Evolutionary conservation across 2,113 vertebrate species (phyloP).

Genomic region (Anarrhichthys ocellatus): DNA sequence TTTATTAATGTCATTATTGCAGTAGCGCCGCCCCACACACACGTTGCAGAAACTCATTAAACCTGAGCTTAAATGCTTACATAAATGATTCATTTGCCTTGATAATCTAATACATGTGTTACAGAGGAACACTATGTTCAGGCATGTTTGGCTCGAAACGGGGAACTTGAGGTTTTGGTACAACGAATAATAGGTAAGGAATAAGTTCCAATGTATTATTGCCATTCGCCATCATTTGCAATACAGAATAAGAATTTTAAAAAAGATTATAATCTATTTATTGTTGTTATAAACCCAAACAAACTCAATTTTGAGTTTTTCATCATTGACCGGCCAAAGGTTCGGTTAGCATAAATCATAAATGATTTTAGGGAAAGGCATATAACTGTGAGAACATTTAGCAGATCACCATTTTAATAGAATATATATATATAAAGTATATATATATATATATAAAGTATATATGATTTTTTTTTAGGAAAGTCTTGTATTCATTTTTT

Average conservation of each 20-base stretch:
- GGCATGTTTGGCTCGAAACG: conserved; percentile 34
- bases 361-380: conserved; percentile 66
- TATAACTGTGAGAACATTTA: conserved; percentile 78
- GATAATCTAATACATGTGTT: conserved; percentile 39
- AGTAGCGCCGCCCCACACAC: conserved; percentile 23
- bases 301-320: conserved; percentile 29
- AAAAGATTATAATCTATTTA: conserved; percentile 36
- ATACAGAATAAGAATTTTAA: conserved; percentile 57
- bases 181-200: conserved; percentile 4
- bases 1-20: conserved; percentile 9
- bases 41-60: conserved; percentile 26
- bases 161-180: conserved; percentile 26
- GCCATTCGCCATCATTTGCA: conserved; percentile 64
- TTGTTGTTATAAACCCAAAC: conserved; percentile 47
- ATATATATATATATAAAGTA: conserved; percentile 40
- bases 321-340: conserved; percentile 54
- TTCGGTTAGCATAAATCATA: conserved; percentile 49
- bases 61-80: conserved; percentile 26
- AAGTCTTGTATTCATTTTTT: conserved; percentile 53
- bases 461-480: conserved; percentile 18
- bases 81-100: conserved; percentile 39
- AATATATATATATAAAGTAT: conserved; percentile 39
- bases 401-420: conserved; percentile 57
- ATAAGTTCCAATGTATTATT: conserved; percentile 50
- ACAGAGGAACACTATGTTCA: conserved; percentile 17